A percentile compares a stretch with the other conserved stretches of the same genome.
Conservation (phyloP, 2,888 invertebrate species). For the Netelia fuscicornis region DNA sequence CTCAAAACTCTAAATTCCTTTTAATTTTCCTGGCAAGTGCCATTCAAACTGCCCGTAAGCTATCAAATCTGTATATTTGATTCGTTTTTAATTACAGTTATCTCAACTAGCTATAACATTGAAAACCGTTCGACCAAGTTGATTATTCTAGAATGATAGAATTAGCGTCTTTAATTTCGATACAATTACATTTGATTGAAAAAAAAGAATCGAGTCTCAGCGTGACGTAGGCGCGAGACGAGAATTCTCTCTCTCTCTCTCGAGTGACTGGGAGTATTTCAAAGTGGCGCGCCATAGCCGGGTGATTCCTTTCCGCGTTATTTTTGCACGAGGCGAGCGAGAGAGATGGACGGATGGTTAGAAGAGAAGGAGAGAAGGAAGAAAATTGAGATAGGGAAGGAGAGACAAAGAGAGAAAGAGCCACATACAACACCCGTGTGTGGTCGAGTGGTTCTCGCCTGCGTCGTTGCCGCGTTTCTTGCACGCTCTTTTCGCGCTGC, state of each 20-base stretch:
- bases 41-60: no score
- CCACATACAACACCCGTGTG: conserved; percentile 22
- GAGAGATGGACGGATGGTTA: conserved; percentile 9
- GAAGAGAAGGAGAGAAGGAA: conserved; percentile 34
- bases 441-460: conserved; percentile 38
- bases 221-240: conserved; percentile 22
- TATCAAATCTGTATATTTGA: no score
- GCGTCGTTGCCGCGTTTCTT: conserved; percentile 78
- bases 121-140: no score
- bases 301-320: conserved; percentile 76
- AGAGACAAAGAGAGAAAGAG: conserved; percentile 28
- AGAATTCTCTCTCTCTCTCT: background rate
- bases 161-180: no score
- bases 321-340: conserved; percentile 75
- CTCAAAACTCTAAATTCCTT: background rate
- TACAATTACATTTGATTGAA: no score
- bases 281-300: conserved; percentile 67
- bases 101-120: no score
- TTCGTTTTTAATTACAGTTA: no score
- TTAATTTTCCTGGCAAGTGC: background rate
- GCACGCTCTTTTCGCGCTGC: conserved; percentile 64
- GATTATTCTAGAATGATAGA: no score
- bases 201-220: background rate
- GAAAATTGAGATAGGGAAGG: conserved; percentile 1
- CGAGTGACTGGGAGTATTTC: conserved; percentile 68